phyloP scores from a whole-genome alignment of 2,113 vertebrate genomes.

The Panthera uncia region DNA sequence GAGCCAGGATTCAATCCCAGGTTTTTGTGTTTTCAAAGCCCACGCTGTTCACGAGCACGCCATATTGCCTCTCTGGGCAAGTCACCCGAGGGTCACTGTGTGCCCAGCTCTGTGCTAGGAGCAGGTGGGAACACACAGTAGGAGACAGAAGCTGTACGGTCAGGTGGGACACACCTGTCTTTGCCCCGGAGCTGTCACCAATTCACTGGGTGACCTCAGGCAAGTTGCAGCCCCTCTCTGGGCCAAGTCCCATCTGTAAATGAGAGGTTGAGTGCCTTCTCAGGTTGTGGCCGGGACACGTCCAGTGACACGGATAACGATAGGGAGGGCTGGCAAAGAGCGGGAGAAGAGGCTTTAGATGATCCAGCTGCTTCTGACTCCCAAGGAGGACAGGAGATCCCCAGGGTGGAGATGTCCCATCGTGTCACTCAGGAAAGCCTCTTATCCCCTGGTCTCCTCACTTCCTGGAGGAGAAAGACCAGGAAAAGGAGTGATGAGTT shows the following conservation, averaged over 20 bases:
- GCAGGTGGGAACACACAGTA: not conserved
- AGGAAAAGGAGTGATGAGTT: not conserved
- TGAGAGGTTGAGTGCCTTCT: not conserved
- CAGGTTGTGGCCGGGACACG: not conserved
- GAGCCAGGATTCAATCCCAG: not conserved
- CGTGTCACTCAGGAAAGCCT: not conserved
- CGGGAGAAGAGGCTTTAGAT: not conserved
- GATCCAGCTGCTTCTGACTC: not conserved
- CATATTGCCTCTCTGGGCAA: not conserved
- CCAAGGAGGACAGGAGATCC: not conserved
- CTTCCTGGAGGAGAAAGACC: not conserved
- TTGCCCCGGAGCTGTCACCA: not conserved
- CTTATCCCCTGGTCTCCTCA: not conserved
- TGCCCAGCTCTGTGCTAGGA: not conserved
- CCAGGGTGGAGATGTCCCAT: not conserved
- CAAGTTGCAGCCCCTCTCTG: not conserved
- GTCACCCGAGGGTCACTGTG: not conserved
- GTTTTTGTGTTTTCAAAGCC: not conserved
- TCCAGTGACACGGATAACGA: not conserved
- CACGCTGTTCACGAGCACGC: accelerated
- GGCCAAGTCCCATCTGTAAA: not conserved
- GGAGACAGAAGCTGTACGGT: not conserved
- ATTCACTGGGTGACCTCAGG: not conserved
- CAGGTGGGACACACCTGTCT: not conserved
- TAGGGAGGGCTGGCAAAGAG: not conserved